phyloP scores from a whole-genome alignment of 2,888 invertebrate genomes.

The Agriopis leucophaearia region DNA sequence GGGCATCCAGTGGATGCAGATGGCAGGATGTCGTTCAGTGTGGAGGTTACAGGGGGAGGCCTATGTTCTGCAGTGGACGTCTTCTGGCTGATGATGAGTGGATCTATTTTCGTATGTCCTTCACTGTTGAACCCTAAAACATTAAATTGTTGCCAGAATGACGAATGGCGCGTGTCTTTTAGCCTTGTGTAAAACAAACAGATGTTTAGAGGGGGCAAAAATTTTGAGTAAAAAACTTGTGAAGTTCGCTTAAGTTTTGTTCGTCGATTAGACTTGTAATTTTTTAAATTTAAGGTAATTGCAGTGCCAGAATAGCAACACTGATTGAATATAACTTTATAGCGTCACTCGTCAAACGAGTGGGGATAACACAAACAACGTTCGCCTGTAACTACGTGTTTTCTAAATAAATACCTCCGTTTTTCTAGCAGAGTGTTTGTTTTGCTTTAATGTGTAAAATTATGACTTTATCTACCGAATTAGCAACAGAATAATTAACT shows the following conservation, averaged over 20 bases:
- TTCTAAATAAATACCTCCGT: constrained; percentile 34
- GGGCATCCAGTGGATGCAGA: too few relatives aligned
- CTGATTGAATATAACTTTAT: constrained; percentile 21
- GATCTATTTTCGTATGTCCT: constrained; percentile 44
- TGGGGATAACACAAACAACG: constrained; percentile 23
- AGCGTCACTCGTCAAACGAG: constrained; percentile 20
- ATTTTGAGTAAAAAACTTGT: background rate
- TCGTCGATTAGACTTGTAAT: background rate
- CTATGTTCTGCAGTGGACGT: too few relatives aligned
- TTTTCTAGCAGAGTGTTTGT: constrained; percentile 33
- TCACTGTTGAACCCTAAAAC: constrained; percentile 43
- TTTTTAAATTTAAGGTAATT: background rate
- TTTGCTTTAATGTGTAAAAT: constrained; percentile 31
- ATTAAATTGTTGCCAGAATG: constrained; percentile 17
- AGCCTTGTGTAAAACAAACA: background rate
- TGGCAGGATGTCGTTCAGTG: too few relatives aligned
- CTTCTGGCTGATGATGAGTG: too few relatives aligned
- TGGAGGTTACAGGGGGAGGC: too few relatives aligned
- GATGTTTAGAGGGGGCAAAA: too few relatives aligned
- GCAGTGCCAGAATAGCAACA: background rate
- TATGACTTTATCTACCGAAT: constrained; percentile 39
- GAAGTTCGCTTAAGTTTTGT: background rate
- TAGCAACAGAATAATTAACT: constrained; percentile 27
- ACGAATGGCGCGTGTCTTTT: too few relatives aligned
- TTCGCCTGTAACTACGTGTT: constrained; percentile 21